A percentile compares a stretch with the other conserved stretches of the same genome.
phyloP scores from a whole-genome alignment of 1,140 invertebrate species.

The Bombus breviceps region DNA sequence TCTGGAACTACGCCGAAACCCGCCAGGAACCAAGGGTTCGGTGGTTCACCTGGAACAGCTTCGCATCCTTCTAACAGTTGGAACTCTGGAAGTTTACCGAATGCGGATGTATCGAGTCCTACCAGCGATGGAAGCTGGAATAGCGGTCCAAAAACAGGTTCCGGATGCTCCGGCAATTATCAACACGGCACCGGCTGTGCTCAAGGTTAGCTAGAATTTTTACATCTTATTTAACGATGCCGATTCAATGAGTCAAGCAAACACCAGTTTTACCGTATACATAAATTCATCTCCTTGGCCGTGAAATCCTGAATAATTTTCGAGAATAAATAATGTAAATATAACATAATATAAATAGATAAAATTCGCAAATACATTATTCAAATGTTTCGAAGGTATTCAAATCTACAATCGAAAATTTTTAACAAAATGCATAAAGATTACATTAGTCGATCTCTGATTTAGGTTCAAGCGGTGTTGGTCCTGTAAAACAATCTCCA shows the following conservation, averaged over 20 bases:
- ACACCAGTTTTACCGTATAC: too few species aligned
- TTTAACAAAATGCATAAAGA: neutral
- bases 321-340: neutral
- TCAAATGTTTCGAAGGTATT: neutral
- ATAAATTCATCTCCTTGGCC: too few species aligned
- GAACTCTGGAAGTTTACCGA: neutral
- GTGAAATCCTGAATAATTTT: too few species aligned
- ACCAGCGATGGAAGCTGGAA: neutral
- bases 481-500: conserved; percentile 23
- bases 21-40: neutral
- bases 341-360: too few species aligned
- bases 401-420: neutral
- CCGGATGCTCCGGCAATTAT: conserved; percentile 7
- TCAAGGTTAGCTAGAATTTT: conserved; percentile 39
- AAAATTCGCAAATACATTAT: neutral
- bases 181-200: conserved; percentile 11
- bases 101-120: neutral
- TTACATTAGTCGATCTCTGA: neutral
- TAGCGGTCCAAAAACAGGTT: conserved; percentile 8
- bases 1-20: conserved; percentile 12
- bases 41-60: neutral
- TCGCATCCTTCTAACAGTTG: neutral
- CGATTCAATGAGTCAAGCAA: too few species aligned
- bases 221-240: neutral
- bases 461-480: neutral